Base-by-base conservation (phyloP, 2,113 vertebrate species). In the Peromyscus maniculatus region DNA sequence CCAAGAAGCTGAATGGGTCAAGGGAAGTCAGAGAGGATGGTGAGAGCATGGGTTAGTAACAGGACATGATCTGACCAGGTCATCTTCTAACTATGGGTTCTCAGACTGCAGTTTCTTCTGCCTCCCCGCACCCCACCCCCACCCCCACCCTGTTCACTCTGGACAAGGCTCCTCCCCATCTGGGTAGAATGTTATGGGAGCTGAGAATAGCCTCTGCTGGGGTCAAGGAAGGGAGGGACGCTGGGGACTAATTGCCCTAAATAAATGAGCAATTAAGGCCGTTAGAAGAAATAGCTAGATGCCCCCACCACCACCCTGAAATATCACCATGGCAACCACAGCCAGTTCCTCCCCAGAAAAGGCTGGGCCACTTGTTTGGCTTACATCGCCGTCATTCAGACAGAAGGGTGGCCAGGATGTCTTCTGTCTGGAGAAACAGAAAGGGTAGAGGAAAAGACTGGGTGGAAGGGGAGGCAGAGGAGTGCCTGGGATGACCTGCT, bases 221-320 rank as follows among this genome's bases (percentile, higher is more conserved):
- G 98, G 97, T 98, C 97, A 97, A 92, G 59, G 62, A 96, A 97
- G 86, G 93, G 93, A 97, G 93, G 79, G 78, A 97, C 98, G 80
- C 98, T 96, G 98, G 98, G 97, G 98, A 98, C 97, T 98, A 98
- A 98, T 98, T 98, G 98, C 96, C 28, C 94, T 95, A 97, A 98
- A 98, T 98, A 98, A 99, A 99, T 95, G 98, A 98, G 98, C 98
- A 97, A 98, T 98, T 98, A 98, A 98, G 75, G 96, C 86, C 91
- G 59, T 98, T 97, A 78, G 97, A 96, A 97, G 97, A 97, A 98
- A 90, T 97, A 96, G 96, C 67, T 96, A 95, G 98, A 97, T 96
- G 97, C 96, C 95, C 55, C n/a, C 93, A 95, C 96, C 95, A 21
- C 97, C 87, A 17, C 98, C 97, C 57, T 91, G 62, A 55, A 55